Percentiles rank a stretch among this genome's conserved stretches.
Conservation (phyloP, 2,797 vertebrate genomes). For the Podargus strigoides region DNA sequence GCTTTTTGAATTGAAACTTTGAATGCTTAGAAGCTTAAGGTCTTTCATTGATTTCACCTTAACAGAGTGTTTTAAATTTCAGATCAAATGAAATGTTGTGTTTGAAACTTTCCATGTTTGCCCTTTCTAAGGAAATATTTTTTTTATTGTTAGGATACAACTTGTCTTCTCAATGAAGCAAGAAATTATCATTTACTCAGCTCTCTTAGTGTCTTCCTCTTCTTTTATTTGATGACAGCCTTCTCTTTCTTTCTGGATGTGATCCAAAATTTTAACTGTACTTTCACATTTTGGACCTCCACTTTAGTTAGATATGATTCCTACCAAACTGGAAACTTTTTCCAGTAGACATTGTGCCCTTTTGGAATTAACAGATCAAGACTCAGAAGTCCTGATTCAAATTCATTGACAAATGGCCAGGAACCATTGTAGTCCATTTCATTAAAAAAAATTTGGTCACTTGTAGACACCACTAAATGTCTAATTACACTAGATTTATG, state of each 20-base stretch:
- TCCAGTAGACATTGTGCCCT: not conserved
- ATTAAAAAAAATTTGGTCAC: not conserved
- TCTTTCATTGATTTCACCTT: not conserved
- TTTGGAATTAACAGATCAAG: not conserved
- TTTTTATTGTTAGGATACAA: not conserved
- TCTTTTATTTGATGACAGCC: not conserved
- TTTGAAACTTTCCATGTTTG: not conserved
- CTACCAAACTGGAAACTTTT: not conserved
- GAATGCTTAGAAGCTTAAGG: not conserved
- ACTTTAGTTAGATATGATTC: not conserved
- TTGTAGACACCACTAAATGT: rapidly evolving
- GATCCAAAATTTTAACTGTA: not conserved
- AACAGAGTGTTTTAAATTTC: not conserved
- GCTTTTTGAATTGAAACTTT: not conserved
- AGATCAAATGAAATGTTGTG: not conserved
- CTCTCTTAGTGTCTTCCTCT: not conserved
- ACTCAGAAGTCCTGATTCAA: not conserved
- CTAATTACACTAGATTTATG: not conserved
- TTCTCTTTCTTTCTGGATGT: not conserved
- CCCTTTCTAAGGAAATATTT: too few species aligned
- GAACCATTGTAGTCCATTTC: not conserved
- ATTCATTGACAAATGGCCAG: not conserved
- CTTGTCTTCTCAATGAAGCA: not conserved
- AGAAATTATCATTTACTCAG: not conserved
- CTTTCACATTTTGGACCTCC: not conserved